These are phyloP conservation scores for Drymonia ruficornis DNA, from an alignment of 2,888 invertebrate species.

Conservation along the genomic window DNA sequence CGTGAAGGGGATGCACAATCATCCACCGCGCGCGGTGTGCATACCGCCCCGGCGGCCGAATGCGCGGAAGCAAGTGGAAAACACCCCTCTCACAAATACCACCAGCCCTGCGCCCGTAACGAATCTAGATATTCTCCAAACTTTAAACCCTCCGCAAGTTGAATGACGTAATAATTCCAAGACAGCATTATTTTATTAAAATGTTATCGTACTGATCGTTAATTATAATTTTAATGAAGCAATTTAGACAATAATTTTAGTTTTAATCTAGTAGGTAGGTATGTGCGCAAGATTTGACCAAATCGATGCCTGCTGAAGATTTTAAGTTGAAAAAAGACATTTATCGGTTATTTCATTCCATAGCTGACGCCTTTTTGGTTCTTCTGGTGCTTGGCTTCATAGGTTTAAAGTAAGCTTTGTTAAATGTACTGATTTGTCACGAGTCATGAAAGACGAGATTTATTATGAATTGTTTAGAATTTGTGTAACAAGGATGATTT, in stretches of 20 bases:
- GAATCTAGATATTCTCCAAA: slow-evolving; percentile 28
- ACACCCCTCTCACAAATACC: slow-evolving; percentile 20
- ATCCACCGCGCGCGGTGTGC: slow-evolving; percentile 70
- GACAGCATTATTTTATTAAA: slow-evolving; percentile 13
- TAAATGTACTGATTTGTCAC: slow-evolving; percentile 27
- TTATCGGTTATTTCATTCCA: slow-evolving; percentile 22
- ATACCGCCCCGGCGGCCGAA: slow-evolving; percentile 51
- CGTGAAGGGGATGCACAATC: slow-evolving; percentile 82
- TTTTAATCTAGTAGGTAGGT: slow-evolving; percentile 3
- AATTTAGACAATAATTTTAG: slow-evolving; percentile 37
- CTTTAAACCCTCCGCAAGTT: slow-evolving; percentile 40
- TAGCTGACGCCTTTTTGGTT: slow-evolving; percentile 17
- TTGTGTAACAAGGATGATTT: background rate
- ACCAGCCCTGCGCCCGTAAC: slow-evolving; percentile 22
- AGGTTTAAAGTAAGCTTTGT: slow-evolving; percentile 13
- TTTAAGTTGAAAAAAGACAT: background rate
- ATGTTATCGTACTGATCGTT: slow-evolving; percentile 21
- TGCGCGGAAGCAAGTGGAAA: slow-evolving; percentile 46
- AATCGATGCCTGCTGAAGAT: slow-evolving; percentile 15
- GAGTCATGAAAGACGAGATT: background rate
- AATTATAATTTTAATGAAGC: slow-evolving; percentile 28
- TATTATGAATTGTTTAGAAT: background rate
- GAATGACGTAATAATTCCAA: slow-evolving; percentile 28
- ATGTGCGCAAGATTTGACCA: slow-evolving; percentile 8
- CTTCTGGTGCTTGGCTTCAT: slow-evolving; percentile 33